A percentile compares a stretch with the other conserved stretches of the same genome.
phyloP scores from a whole-genome alignment of 2,797 vertebrate genomes.

The Gadopsis bispinosus region DNA sequence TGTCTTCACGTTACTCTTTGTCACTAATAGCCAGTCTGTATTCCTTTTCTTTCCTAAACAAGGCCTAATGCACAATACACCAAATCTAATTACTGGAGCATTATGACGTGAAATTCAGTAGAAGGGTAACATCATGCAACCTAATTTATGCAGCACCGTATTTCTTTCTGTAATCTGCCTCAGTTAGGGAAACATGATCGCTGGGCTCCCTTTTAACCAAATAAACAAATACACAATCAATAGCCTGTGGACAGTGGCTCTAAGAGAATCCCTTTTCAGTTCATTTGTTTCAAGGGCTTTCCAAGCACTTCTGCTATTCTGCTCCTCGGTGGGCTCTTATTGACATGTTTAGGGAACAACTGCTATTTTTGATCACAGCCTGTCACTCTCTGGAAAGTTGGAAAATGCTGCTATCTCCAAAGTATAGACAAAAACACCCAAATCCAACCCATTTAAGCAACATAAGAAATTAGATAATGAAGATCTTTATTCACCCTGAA shows the following conservation, averaged over 20 bases:
- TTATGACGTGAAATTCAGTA: conserved; percentile 80
- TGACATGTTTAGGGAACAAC: conserved; percentile 49
- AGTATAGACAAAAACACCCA: not conserved
- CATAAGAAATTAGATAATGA: not conserved
- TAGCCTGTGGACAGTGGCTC: conserved; percentile 45
- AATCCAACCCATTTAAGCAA: not conserved
- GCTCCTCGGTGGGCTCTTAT: conserved; percentile 42
- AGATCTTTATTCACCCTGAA: not conserved
- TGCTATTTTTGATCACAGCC: conserved; percentile 64
- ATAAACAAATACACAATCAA: conserved; percentile 80
- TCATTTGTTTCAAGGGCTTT: conserved; percentile 52
- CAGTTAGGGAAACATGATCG: conserved; percentile 81
- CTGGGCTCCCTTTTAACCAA: conserved; percentile 69
- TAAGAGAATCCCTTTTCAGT: conserved; percentile 46
- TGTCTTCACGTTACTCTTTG: conserved; percentile 44
- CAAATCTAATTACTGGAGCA: conserved; percentile 82
- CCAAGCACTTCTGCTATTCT: conserved; percentile 63
- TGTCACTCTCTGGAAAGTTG: conserved; percentile 40
- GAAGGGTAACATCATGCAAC: conserved; percentile 69
- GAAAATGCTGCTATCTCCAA: conserved; percentile 14
- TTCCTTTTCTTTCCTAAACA: conserved; percentile 73
- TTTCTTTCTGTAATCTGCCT: conserved; percentile 78
- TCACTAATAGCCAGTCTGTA: conserved; percentile 61
- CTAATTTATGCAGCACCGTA: conserved; percentile 81
- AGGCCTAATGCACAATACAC: conserved; percentile 78